Base-by-base conservation (phyloP, 1,140 invertebrate species). In the Macrosteles quadrilineatus region DNA sequence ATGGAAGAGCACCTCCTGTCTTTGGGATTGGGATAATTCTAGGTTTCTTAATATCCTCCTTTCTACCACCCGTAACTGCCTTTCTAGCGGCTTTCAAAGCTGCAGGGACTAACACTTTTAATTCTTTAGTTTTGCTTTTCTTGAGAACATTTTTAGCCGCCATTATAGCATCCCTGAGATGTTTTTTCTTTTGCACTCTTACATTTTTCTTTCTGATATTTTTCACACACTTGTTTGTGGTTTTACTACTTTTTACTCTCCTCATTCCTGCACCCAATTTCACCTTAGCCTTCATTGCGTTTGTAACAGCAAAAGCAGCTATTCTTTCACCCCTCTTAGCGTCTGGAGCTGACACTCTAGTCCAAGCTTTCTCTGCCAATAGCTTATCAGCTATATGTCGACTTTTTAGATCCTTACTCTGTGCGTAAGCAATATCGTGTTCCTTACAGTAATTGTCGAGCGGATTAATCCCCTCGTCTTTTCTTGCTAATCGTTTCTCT, bases 351-450 rank as follows among this genome's bases (percentile, higher is more conserved):
- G 77, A 75, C 50, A 81, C 73, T 72, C 76, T 73, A 63, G 75
- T 19, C 76, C 76, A 80, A 30, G 81, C 81, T 72, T 76, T 78
- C 45, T 80, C 70, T 43, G 74, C 73, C 63, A 83, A 75, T 68
- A 74, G 32, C 68, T 75, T 72, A 76, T 83, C 81, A 43, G 81
- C 82, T 69, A 71, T 55, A 70, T 82, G 77, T 75, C 81, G 73
- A 29, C 72, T 71, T 17, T 64, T 25, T 62, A 81, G 65, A 75
- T 80, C 71, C 47, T 76, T 77, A 53, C 73, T 74, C 68, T 80
- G 64, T 0, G 74, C 72, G 73, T 83, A 83, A 3, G 76, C 75
- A 64, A 84, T 81, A 75, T 83, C 79, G 69, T 84, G 83, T 30
- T 78, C 66, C 73, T 79, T 81, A 68, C 81, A 82, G 19, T 78